A percentile compares a stretch with the other conserved stretches of the same genome.
These are phyloP conservation scores for Pyrrhia umbra DNA, from an alignment of 2,888 invertebrate species.

Conservation along the genomic window DNA sequence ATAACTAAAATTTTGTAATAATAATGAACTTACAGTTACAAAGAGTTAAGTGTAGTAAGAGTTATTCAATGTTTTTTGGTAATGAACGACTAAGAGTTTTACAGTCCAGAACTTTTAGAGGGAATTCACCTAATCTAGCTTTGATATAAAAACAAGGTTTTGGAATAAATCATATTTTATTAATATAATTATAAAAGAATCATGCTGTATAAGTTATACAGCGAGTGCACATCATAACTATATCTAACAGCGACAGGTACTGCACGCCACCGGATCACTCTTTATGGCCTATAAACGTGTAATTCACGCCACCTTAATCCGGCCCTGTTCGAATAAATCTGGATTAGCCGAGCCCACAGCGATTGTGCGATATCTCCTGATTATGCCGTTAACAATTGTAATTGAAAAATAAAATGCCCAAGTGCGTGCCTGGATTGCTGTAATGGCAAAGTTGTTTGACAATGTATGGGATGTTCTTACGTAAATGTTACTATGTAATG, in stretches of 20 bases:
- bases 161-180: too few species aligned
- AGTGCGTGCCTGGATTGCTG: conserved; percentile 61
- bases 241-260: conserved; percentile 83
- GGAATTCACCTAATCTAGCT: too few species aligned
- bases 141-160: too few species aligned
- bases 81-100: not conserved
- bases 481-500: conserved; percentile 24
- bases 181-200: conserved; percentile 12
- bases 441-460: conserved; percentile 56
- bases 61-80: not conserved
- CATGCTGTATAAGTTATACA: conserved; percentile 67
- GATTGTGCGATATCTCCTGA: conserved; percentile 86
- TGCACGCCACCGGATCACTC: conserved; percentile 89
- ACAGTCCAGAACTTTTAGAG: not conserved
- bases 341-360: conserved; percentile 86
- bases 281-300: conserved; percentile 90
- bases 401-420: conserved; percentile 87
- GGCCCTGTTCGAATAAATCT: conserved; percentile 88
- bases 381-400: conserved; percentile 89
- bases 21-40: conserved; percentile 14
- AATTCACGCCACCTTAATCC: conserved; percentile 90
- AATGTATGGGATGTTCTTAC: conserved; percentile 47
- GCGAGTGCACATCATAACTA: conserved; percentile 84
- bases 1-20: conserved; percentile 15
- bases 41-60: conserved; percentile 1